A percentile compares a stretch with the other conserved stretches of the same genome.
phyloP scores from a whole-genome alignment of 2,797 vertebrate genomes.

The Chaenodraco wilsoni region DNA sequence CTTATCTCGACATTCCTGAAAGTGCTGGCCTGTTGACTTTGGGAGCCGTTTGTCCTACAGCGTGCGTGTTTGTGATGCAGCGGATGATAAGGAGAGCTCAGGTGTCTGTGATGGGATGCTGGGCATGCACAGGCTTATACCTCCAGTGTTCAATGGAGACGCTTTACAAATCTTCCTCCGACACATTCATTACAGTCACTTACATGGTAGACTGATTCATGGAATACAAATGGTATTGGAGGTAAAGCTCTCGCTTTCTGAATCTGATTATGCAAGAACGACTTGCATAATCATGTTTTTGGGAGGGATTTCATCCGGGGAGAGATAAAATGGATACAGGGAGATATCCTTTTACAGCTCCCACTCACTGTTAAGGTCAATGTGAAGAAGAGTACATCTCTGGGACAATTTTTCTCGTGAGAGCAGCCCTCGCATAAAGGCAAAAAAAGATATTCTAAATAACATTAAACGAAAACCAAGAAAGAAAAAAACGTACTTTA shows the following conservation, averaged over 20 bases:
- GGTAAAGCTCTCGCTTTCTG: slow-evolving; percentile 34
- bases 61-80: slow-evolving; percentile 57
- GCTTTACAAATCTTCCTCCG: slow-evolving; percentile 29
- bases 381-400: slow-evolving; percentile 3
- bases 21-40: slow-evolving; percentile 45
- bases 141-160: slow-evolving; percentile 22
- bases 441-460: neutral
- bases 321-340: slow-evolving; percentile 41
- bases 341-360: slow-evolving; percentile 39
- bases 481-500: too few species aligned
- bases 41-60: slow-evolving; percentile 27
- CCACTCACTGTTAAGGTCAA: slow-evolving; percentile 41
- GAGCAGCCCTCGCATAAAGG: slow-evolving; percentile 8
- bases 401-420: slow-evolving; percentile 31
- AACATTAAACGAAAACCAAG: neutral
- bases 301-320: slow-evolving; percentile 20
- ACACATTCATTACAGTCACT: slow-evolving; percentile 55
- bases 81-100: slow-evolving; percentile 53
- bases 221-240: slow-evolving; percentile 43
- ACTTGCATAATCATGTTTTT: slow-evolving; percentile 49
- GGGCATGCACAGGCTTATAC: slow-evolving; percentile 43
- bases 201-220: slow-evolving; percentile 25
- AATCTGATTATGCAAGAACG: slow-evolving; percentile 50
- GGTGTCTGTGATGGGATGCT: slow-evolving; percentile 53
- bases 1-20: slow-evolving; percentile 59